A percentile compares a stretch with the other conserved stretches of the same genome.
Evolutionary conservation across 2,113 vertebrate species (phyloP).

Genomic region (Ciconia stormi): DNA sequence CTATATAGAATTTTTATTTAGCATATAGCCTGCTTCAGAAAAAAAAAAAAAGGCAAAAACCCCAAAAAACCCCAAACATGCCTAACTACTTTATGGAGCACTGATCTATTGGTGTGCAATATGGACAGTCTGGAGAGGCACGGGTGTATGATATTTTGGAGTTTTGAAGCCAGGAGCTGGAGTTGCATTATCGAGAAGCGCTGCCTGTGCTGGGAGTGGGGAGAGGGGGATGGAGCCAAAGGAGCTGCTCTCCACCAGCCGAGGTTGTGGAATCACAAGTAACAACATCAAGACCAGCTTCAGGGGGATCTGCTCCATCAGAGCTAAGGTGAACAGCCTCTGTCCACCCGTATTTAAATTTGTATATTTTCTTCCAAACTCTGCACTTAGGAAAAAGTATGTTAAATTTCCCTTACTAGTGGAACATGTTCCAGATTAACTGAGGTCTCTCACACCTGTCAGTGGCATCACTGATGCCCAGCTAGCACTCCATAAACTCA

Average conservation of each 20-base stretch:
- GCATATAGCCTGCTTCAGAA: neutral
- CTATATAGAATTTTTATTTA: neutral
- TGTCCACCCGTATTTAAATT: neutral
- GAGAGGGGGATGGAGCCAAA: neutral
- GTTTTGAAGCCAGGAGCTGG: neutral
- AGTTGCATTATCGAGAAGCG: neutral
- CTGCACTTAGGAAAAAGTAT: neutral
- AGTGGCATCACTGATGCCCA: neutral
- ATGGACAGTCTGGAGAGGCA: neutral
- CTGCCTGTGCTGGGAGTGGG: neutral
- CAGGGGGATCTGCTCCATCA: neutral
- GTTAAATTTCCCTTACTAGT: neutral
- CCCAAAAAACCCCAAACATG: neutral
- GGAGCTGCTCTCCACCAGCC: neutral
- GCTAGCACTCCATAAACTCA: neutral
- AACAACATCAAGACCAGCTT: neutral
- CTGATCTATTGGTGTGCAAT: neutral
- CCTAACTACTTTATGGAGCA: neutral
- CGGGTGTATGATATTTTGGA: fast-evolving
- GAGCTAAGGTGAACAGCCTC: neutral
- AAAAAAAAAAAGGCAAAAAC: neutral
- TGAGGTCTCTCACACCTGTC: neutral
- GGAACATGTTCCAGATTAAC: fast-evolving
- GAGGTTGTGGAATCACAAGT: neutral
- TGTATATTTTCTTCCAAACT: neutral